Conservation (phyloP, 2,113 vertebrate species). For the Pseudois nayaur region DNA sequence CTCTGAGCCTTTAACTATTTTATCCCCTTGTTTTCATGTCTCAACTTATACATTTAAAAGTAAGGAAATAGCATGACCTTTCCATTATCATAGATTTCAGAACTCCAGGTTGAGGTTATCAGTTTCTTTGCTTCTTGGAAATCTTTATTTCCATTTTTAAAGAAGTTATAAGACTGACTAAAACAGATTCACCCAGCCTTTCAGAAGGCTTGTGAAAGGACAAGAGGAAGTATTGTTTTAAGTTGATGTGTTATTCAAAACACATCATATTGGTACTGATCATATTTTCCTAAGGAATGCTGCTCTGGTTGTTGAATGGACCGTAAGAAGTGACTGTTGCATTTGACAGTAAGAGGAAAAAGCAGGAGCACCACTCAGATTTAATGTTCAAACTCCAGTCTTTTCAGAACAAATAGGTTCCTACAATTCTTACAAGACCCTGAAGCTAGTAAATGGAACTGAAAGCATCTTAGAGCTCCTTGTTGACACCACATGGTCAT, state of each 20-base stretch:
- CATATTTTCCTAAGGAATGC: not conserved
- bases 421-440: slow-evolving; percentile 24
- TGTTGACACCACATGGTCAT: slow-evolving; percentile 71
- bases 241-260: slow-evolving; percentile 23
- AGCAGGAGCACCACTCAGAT: not conserved
- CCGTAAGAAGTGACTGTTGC: not conserved
- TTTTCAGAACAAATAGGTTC: slow-evolving; percentile 58
- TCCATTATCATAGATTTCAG: not conserved
- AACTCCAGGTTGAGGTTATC: not conserved
- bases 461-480: slow-evolving; percentile 67
- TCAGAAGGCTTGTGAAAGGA: not conserved
- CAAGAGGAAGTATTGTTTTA: not conserved
- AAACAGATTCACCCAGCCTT: not conserved
- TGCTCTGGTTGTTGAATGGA: not conserved
- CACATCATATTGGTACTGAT: not conserved
- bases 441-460: slow-evolving; percentile 57
- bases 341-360: slow-evolving; percentile 40
- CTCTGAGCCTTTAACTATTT: not conserved
- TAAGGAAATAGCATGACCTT: not conserved
- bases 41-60: not conserved
- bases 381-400: slow-evolving; percentile 43
- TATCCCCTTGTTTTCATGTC: not conserved
- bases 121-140: not conserved
- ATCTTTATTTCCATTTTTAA: not conserved
- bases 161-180: not conserved